phyloP scores from a whole-genome alignment of 2,113 vertebrate genomes.

The Hyperopisus bebe region DNA sequence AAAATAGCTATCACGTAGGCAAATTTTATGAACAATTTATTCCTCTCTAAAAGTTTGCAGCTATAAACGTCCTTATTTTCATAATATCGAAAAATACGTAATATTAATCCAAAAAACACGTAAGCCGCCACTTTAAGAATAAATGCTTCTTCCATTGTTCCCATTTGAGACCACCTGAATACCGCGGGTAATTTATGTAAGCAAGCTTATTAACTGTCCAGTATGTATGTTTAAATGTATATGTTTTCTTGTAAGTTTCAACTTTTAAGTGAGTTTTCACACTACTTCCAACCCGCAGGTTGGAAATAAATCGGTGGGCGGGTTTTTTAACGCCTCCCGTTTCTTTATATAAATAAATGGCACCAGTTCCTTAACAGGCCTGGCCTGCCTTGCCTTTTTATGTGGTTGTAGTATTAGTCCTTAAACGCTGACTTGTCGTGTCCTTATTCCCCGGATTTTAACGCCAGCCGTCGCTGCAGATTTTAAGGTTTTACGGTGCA shows the following conservation, averaged over 20 bases:
- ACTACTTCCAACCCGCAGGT: neutral
- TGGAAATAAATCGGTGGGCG: neutral
- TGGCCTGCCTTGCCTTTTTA: neutral
- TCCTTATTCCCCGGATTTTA: neutral
- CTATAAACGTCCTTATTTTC: neutral
- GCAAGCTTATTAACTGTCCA: neutral
- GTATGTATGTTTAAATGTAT: neutral
- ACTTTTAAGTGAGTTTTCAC: neutral
- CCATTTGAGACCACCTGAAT: neutral
- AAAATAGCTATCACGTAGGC: neutral
- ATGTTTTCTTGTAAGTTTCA: neutral
- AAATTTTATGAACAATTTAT: neutral
- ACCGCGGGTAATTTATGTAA: neutral
- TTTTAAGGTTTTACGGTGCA: neutral
- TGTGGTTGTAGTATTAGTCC: neutral
- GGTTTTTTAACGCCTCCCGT: neutral
- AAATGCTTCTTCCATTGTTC: neutral
- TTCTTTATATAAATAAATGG: neutral
- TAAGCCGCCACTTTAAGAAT: neutral
- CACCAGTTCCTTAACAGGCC: neutral
- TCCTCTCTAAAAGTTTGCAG: neutral
- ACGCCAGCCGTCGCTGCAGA: slow-evolving; percentile 5
- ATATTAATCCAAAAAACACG: neutral
- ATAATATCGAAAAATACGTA: neutral
- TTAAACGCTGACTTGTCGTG: neutral